phyloP scores from a whole-genome alignment of 2,888 invertebrate genomes.

The Druceiella hillmani region DNA sequence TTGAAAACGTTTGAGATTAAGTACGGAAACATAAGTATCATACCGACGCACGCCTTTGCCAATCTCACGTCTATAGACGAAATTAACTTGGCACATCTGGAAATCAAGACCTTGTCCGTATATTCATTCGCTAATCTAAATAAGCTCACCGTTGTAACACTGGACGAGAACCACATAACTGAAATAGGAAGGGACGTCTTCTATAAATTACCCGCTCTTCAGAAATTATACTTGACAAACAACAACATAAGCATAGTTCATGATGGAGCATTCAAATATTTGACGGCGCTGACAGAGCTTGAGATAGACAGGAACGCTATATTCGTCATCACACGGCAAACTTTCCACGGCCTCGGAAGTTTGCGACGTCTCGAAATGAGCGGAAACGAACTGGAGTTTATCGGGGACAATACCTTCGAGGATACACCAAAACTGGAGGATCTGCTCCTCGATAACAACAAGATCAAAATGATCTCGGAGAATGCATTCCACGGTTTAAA shows the following conservation, averaged over 20 bases:
- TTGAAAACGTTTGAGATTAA: too few species aligned
- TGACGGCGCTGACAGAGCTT: slow-evolving; percentile 58
- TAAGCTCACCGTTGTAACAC: slow-evolving; percentile 50
- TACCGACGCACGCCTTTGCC: slow-evolving; percentile 58
- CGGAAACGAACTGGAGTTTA: slow-evolving; percentile 56
- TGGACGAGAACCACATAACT: slow-evolving; percentile 59
- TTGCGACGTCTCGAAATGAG: slow-evolving; percentile 57
- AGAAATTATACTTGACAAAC: slow-evolving; percentile 62
- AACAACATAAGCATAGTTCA: slow-evolving; percentile 71
- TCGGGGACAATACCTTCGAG: slow-evolving; percentile 61
- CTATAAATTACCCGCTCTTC: slow-evolving; percentile 54
- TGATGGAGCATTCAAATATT: slow-evolving; percentile 62
- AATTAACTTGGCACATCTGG: slow-evolving; percentile 53
- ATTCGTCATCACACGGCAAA: slow-evolving; percentile 57
- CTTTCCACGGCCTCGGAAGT: slow-evolving; percentile 57
- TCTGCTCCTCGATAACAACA: slow-evolving; percentile 52
- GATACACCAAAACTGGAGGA: slow-evolving; percentile 57
- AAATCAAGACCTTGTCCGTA: slow-evolving; percentile 51
- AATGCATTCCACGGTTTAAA: slow-evolving; percentile 59
- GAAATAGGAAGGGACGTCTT: slow-evolving; percentile 60
- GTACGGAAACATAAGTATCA: slow-evolving; percentile 54
- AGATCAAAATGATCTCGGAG: slow-evolving; percentile 54
- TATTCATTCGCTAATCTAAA: slow-evolving; percentile 58
- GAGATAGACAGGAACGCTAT: slow-evolving; percentile 63
- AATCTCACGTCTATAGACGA: slow-evolving; percentile 54